Conservation (phyloP, 2,797 vertebrate species). For the Pipistrellus pygmaeus region DNA sequence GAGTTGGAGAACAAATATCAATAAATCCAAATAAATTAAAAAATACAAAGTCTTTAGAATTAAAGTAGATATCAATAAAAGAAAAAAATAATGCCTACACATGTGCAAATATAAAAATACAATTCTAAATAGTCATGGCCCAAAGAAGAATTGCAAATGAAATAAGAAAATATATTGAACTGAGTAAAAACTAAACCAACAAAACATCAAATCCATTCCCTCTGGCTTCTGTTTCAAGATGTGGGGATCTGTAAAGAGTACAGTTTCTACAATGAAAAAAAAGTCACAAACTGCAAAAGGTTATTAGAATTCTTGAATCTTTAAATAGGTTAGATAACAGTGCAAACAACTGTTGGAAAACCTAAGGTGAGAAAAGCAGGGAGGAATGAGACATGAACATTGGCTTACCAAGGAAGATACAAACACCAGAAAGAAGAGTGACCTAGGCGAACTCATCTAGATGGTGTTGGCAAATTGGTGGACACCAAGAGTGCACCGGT, state of each 20-base stretch:
- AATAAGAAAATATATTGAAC: slow-evolving; percentile 23
- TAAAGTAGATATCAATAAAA: background rate
- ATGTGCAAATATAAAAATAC: background rate
- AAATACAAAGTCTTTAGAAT: background rate
- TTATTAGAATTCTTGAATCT: background rate
- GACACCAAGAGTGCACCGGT: background rate
- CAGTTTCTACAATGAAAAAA: background rate
- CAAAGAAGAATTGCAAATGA: background rate
- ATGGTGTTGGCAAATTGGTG: background rate
- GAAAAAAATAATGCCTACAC: background rate
- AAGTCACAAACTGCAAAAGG: background rate
- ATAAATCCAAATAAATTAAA: background rate
- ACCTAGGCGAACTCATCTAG: background rate
- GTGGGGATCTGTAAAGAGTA: background rate
- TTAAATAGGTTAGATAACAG: background rate
- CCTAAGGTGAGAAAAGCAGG: background rate
- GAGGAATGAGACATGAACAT: background rate
- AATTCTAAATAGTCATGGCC: background rate
- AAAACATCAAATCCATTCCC: background rate
- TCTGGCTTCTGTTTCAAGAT: background rate
- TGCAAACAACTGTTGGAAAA: background rate
- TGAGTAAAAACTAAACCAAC: slow-evolving; percentile 10
- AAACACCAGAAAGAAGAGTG: background rate
- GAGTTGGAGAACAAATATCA: background rate
- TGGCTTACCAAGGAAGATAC: background rate